Percentiles rank a stretch among this genome's conserved stretches.
Evolutionary conservation across 2,113 vertebrate species (phyloP).

Genomic region (Eonycteris spelaea): DNA sequence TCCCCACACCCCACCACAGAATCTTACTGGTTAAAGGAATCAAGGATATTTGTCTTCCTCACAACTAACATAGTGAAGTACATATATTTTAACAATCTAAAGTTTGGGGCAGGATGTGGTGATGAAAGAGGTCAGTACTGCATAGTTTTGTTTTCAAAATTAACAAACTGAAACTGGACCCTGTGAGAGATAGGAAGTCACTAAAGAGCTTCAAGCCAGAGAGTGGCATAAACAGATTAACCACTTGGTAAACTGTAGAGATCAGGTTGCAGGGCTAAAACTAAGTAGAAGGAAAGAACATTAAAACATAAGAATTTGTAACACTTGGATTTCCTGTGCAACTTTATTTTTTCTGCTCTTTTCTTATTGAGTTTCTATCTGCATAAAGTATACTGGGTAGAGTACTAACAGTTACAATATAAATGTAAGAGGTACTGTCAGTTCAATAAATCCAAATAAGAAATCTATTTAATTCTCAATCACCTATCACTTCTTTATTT

Average conservation of each 20-base stretch:
- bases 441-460: neutral
- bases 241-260: neutral
- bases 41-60: neutral
- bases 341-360: neutral
- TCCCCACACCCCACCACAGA: neutral
- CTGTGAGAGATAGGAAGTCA: neutral
- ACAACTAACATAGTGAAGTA: neutral
- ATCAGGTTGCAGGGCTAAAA: neutral
- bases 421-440: neutral
- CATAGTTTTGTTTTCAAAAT: neutral
- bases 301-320: neutral
- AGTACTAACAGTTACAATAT: neutral
- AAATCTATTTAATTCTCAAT: neutral
- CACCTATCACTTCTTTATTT: neutral
- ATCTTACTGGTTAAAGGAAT: neutral
- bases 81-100: neutral
- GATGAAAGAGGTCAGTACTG: neutral
- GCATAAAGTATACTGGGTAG: neutral
- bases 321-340: neutral
- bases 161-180: neutral
- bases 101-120: neutral
- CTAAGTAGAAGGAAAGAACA: neutral
- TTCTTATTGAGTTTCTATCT: neutral
- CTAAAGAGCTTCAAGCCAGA: neutral
- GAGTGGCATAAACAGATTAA: neutral